Base-by-base conservation (phyloP, 2,113 vertebrate genomes). In the Phoxinus phoxinus region DNA sequence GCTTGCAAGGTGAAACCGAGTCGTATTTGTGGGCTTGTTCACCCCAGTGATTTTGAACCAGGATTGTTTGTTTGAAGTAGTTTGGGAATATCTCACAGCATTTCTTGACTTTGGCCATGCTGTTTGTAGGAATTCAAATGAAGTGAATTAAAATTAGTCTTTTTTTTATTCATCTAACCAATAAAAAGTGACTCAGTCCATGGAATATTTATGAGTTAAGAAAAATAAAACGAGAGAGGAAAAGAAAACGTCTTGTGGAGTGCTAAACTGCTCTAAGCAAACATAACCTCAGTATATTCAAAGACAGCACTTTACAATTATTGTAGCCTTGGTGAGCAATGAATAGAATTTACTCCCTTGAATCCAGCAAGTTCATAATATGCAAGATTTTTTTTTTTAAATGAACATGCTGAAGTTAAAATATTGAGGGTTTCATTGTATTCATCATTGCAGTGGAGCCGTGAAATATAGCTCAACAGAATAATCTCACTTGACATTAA, bases 1-100 rank as follows among this genome's bases (percentile, higher is more conserved):
- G 37, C 6, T 53, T 73, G 21, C 7, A 65, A 78, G 72, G 48
- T 10, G 41, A 79, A 78, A 79, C 58, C 21, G 15, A 10, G 1
- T 69, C 46, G 35, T 84, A 51, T 84, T 89, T 73, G 79, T 56
- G 37, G 77, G 67, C 74, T 85, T 75, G 44, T 84, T 89, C 46
- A 87, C 87, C 86, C 80, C n/a, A 67, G 67, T 11, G 58, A 25
- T 84, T 88, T 90, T 84, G 32, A 86, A 85, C 80, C 91, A 87
- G 30, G 63, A 81, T 88, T 92, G 88, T 89, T 90, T 92, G 85
- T 87, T 88, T 84, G 71, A 11, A 21, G 35, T n/a, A 25, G 27
- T 77, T 35, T 15, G 9, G 13, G 75, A 37, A 58, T 4, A n/a
- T 32, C 75, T 23, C 19, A 15, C 21, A 78, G 17, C 30, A n/a